Percentiles rank a stretch among this genome's conserved stretches.
Evolutionary conservation across 2,797 vertebrate species (phyloP).

Genomic region (Hemitrygon akajei): DNA sequence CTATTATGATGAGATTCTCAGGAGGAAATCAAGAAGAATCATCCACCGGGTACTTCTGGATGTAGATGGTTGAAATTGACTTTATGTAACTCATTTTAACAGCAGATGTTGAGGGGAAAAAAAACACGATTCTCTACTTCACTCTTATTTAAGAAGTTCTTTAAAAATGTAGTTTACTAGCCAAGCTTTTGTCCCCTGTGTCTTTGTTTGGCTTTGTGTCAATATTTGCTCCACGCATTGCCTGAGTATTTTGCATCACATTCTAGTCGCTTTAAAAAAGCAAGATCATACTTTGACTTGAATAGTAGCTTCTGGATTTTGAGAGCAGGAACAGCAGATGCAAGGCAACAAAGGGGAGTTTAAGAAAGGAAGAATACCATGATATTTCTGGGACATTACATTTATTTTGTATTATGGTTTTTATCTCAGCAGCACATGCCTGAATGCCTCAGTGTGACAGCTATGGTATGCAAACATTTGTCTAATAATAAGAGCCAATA

Average conservation of each 20-base stretch:
- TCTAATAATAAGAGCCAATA: slow-evolving; percentile 1
- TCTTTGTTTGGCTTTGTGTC: background rate
- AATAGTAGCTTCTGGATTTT: background rate
- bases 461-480: background rate
- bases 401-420: background rate
- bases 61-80: too few relatives aligned
- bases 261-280: background rate
- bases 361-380: background rate
- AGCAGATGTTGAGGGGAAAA: background rate
- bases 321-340: background rate
- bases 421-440: background rate
- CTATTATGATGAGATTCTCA: too few relatives aligned
- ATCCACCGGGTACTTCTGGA: too few relatives aligned
- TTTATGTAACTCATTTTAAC: too few relatives aligned
- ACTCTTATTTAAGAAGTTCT: background rate
- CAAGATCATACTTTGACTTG: background rate
- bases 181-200: background rate
- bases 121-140: background rate
- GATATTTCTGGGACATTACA: background rate
- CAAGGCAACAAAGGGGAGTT: background rate
- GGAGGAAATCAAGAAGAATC: too few relatives aligned
- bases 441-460: background rate
- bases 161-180: background rate
- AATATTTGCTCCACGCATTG: background rate
- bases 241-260: background rate